phyloP scores from a whole-genome alignment of 2,797 vertebrate genomes.

The Sebastes taczanowskii region DNA sequence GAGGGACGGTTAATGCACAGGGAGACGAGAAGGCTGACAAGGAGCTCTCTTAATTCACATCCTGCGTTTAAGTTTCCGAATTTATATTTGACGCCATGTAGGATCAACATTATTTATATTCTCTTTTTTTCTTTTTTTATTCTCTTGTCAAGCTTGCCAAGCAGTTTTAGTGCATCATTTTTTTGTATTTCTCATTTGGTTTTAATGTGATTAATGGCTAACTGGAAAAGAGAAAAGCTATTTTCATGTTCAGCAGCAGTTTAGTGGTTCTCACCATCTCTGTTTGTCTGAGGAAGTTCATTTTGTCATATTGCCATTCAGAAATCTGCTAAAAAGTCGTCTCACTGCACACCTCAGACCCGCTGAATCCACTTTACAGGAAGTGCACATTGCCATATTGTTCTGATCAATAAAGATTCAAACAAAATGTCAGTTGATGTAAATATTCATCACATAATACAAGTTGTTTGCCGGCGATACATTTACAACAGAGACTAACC shows the following conservation, averaged over 20 bases:
- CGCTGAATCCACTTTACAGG: neutral
- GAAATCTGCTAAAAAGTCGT: neutral
- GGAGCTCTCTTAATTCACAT: conserved; percentile 29
- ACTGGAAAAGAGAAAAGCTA: neutral
- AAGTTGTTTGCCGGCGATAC: neutral
- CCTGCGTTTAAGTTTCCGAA: neutral
- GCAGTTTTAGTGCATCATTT: neutral
- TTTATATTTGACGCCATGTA: neutral
- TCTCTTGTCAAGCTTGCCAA: conserved; percentile 27
- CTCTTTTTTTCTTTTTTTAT: neutral
- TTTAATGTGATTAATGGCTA: neutral
- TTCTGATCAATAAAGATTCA: conserved; percentile 59
- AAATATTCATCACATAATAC: neutral
- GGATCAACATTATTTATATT: conserved; percentile 44
- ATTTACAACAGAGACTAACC: neutral
- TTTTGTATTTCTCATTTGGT: conserved; percentile 5
- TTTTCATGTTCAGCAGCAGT: neutral
- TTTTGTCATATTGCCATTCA: conserved; percentile 5
- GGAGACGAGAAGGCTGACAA: conserved; percentile 35
- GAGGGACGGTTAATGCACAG: conserved; percentile 10
- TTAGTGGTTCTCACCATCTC: neutral
- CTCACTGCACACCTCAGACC: neutral
- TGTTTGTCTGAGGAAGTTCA: neutral
- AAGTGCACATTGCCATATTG: conserved; percentile 19
- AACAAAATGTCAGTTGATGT: neutral